Base-by-base conservation (phyloP, 2,113 vertebrate species). In the Zosterops borbonicus region DNA sequence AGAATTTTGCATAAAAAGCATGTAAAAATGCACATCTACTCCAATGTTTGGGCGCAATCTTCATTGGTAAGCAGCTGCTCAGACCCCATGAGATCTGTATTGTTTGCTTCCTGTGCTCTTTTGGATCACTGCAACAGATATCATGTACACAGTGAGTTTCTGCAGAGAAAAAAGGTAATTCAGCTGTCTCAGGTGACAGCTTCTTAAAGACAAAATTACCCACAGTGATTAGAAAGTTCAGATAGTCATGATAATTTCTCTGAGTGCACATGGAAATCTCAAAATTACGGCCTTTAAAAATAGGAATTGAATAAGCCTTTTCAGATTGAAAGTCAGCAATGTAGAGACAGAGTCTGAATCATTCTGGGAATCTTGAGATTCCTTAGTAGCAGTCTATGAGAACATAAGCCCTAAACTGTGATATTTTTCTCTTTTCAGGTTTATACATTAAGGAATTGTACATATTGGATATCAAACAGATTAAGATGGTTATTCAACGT, bases 371-470 rank as follows among this genome's bases (percentile, higher is more conserved):
- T 77, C 80, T 41, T 70, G 71, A 44, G 46, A 70, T 81, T 58
- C 60, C 47, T 74, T 77, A 77, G 49, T 53, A 85, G 44, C n/a
- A 88, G 53, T 86, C 93, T 81, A 86, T 56, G 52, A 87, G 71
- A 74, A 90, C 39, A 80, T 50, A 90, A 93, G 13, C 59, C 33
- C 55, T 80, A 59, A 93, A 86, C 21, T 67, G 21, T 83, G 63
- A 93, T 88, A 86, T 60, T 90, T 94, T 89, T 92, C 63, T 95
- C 50, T 89, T 86, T 86, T 70, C 80, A 92, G 55, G 67, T 77
- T 93, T 92, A 83, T 69, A 76, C 71, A 86, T 96, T 46, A 20
- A 81, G 83, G 83, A 94, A 81, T 78, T 83, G 59, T 90, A 88
- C 18, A 41, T 70, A 92, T 39, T 62, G 47, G 76, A 96, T 96